Percentiles rank a stretch among this genome's conserved stretches.
Evolutionary conservation across 2,113 vertebrate species (phyloP).

Genomic region (Nyctibius bracteatus): DNA sequence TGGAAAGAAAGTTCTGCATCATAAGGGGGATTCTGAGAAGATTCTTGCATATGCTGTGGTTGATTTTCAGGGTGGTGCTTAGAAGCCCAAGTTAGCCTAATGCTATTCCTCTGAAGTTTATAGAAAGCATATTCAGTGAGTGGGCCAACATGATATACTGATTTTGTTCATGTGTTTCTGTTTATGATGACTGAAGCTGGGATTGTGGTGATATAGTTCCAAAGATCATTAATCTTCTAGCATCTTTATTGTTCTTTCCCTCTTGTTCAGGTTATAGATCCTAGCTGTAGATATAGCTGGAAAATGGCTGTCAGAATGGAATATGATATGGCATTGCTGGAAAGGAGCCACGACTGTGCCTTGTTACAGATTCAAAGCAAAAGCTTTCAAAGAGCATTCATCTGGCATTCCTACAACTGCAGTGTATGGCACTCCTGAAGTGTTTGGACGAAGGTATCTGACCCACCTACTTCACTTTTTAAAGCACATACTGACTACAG

Average conservation of each 20-base stretch:
- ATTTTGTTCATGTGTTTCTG: conserved; percentile 57
- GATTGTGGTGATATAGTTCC: not conserved
- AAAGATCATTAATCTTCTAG: conserved; percentile 48
- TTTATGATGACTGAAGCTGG: conserved; percentile 30
- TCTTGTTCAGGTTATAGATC: not conserved
- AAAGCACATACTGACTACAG: not conserved
- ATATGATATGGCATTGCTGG: not conserved
- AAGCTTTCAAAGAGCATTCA: not conserved
- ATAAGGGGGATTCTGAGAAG: not conserved
- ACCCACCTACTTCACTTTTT: not conserved
- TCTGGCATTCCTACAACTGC: accelerated
- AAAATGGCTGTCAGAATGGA: not conserved
- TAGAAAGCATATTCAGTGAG: conserved; percentile 39
- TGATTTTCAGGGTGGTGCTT: conserved; percentile 16
- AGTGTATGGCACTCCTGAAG: not conserved
- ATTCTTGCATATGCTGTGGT: not conserved
- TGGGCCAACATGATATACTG: conserved; percentile 29
- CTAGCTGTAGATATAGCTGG: conserved; percentile 8
- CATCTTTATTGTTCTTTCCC: conserved; percentile 26
- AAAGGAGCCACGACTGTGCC: conserved; percentile 8
- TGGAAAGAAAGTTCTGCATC: not conserved
- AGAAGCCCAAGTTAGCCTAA: not conserved
- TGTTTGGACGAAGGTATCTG: not conserved
- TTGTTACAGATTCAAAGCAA: not conserved
- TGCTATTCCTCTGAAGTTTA: conserved; percentile 55